A percentile compares a stretch with the other conserved stretches of the same genome.
Conservation (phyloP, 2,797 vertebrate species). For the Sebastes steindachneri region DNA sequence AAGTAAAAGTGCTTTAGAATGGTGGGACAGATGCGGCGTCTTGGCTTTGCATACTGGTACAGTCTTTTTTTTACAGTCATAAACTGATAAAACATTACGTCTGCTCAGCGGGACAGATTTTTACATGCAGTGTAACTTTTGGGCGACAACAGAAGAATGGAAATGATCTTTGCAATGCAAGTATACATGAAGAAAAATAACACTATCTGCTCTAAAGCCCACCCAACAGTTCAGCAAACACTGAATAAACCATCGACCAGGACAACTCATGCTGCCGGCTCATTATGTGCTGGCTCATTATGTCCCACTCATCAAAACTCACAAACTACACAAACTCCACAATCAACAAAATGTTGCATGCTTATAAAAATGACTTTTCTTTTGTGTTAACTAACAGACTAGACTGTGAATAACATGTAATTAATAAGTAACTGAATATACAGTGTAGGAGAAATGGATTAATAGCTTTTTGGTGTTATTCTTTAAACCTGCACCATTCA, state of each 20-base stretch:
- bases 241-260: constrained; percentile 47
- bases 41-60: background rate
- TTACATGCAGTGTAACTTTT: background rate
- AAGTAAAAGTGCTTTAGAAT: background rate
- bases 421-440: background rate
- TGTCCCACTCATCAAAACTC: constrained; percentile 16
- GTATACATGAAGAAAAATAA: constrained; percentile 12
- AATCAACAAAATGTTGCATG: background rate
- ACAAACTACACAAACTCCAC: background rate
- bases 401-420: background rate
- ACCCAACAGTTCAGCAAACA: constrained; percentile 29
- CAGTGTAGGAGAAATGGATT: background rate
- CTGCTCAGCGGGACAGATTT: background rate
- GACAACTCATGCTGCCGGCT: constrained; percentile 28
- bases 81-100: background rate
- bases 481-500: background rate
- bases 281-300: constrained; percentile 32
- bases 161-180: constrained; percentile 5
- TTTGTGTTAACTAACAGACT: background rate
- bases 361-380: background rate
- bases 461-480: background rate
- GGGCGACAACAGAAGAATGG: background rate
- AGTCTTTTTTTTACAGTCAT: background rate
- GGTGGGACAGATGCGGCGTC: background rate
- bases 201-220: constrained; percentile 21